Evolutionary conservation across 2,113 vertebrate species (phyloP).

Genomic region (Pygoscelis antarcticus): DNA sequence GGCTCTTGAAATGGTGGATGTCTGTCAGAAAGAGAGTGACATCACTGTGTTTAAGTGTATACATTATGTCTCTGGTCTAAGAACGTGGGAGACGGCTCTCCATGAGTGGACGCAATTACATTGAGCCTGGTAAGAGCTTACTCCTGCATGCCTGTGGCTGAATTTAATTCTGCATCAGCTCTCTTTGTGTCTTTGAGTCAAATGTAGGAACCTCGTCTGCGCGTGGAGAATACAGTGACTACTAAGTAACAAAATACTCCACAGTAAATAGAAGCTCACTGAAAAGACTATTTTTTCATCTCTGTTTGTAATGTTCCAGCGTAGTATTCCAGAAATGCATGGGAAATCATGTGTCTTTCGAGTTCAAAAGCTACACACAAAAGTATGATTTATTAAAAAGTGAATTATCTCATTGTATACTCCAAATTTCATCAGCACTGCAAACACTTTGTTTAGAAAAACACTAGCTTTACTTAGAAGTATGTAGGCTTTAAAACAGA

Average conservation of each 20-base stretch:
- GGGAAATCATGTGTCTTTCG: not conserved
- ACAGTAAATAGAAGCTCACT: not conserved
- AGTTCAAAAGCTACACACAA: not conserved
- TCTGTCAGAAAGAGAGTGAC: not conserved
- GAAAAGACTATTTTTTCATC: not conserved
- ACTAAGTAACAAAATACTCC: not conserved
- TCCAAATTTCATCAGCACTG: not conserved
- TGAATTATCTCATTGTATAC: not conserved
- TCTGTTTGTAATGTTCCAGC: not conserved
- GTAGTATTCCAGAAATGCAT: not conserved
- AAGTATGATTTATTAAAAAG: not conserved
- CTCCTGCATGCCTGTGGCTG: not conserved
- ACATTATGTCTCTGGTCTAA: not conserved
- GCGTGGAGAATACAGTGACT: not conserved
- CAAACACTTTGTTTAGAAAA: not conserved
- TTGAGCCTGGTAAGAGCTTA: not conserved
- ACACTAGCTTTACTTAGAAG: not conserved
- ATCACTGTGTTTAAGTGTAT: not conserved
- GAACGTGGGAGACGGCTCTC: not conserved
- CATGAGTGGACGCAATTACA: not conserved
- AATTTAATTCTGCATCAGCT: not conserved
- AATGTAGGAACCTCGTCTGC: not conserved
- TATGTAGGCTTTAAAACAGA: constrained; percentile 7
- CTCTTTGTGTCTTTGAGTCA: not conserved
- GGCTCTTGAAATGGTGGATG: not conserved